phyloP scores from a whole-genome alignment of 2,888 invertebrate species.

The Hemithea aestivaria region DNA sequence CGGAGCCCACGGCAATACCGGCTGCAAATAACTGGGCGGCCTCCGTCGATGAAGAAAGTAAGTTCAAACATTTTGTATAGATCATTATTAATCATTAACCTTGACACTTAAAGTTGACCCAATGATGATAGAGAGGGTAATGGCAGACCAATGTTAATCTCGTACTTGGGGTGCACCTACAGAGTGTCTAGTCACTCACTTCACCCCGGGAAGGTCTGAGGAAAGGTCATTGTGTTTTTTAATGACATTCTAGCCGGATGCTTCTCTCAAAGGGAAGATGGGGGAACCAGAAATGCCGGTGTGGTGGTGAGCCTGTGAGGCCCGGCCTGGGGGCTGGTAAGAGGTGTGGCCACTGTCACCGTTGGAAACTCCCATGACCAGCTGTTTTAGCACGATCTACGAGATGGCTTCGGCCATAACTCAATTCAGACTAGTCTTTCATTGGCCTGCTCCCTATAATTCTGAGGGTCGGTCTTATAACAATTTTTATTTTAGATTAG shows the following conservation, averaged over 20 bases:
- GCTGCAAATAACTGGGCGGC: constrained; percentile 87
- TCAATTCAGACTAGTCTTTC: constrained; percentile 93
- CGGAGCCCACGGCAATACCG: constrained; percentile 81
- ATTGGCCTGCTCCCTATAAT: constrained; percentile 76
- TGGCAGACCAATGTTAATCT: constrained; percentile 85
- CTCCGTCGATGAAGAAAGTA: constrained; percentile 90
- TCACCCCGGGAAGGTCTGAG: constrained; percentile 91
- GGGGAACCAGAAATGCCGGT: constrained; percentile 86
- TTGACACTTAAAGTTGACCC: constrained; percentile 35
- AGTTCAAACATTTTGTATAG: constrained; percentile 40
- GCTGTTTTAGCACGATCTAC: constrained; percentile 88
- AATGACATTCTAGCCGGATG: constrained; percentile 84
- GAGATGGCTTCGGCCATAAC: constrained; percentile 83
- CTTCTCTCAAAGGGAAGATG: constrained; percentile 81
- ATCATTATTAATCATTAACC: not conserved
- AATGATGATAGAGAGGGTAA: constrained; percentile 70
- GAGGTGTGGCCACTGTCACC: constrained; percentile 63
- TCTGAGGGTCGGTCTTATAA: constrained; percentile 59
- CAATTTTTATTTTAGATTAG: too few species aligned
- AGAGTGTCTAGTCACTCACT: constrained; percentile 78
- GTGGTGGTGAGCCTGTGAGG: constrained; percentile 72
- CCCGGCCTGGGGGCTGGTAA: constrained; percentile 58
- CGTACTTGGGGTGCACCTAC: constrained; percentile 85
- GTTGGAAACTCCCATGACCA: constrained; percentile 86
- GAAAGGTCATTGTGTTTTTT: constrained; percentile 74